Evolutionary conservation across 2,888 invertebrate species (phyloP).

Genomic region (Laothoe populi): DNA sequence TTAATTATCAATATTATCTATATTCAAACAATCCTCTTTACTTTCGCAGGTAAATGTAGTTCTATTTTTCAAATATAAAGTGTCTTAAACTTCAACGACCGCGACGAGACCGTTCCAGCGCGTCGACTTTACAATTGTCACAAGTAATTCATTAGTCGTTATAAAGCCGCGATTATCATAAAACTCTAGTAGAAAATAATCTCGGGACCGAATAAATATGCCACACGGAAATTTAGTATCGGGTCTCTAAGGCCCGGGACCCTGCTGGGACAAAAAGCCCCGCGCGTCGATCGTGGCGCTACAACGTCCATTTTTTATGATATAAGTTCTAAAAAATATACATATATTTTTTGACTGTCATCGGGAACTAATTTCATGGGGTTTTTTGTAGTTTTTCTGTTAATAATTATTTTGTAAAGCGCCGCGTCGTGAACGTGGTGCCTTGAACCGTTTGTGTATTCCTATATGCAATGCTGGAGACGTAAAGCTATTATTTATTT

Average conservation of each 20-base stretch:
- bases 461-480: background rate
- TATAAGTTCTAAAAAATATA: conserved; percentile 64
- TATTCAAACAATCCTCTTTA: background rate
- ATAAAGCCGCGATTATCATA: conserved; percentile 74
- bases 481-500: background rate
- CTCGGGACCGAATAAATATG: conserved; percentile 76
- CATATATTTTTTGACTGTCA: conserved; percentile 83
- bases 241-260: conserved; percentile 51
- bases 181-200: conserved; percentile 82
- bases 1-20: no score
- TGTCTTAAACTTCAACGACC: background rate
- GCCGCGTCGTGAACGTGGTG: conserved; percentile 48
- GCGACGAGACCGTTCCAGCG: conserved; percentile 8
- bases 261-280: conserved; percentile 74
- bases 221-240: conserved; percentile 77
- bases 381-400: conserved; percentile 79
- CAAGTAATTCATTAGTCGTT: conserved; percentile 78
- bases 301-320: conserved; percentile 58
- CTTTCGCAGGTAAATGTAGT: background rate
- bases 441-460: conserved; percentile 17
- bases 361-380: conserved; percentile 82
- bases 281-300: conserved; percentile 77
- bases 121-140: conserved; percentile 53
- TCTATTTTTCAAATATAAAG: background rate
- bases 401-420: conserved; percentile 75